Evolutionary conservation across 2,888 invertebrate genomes (phyloP), one percentile per base, ranked within the genome.

Genomic region (Zaprionus obscuricornis): DNA sequence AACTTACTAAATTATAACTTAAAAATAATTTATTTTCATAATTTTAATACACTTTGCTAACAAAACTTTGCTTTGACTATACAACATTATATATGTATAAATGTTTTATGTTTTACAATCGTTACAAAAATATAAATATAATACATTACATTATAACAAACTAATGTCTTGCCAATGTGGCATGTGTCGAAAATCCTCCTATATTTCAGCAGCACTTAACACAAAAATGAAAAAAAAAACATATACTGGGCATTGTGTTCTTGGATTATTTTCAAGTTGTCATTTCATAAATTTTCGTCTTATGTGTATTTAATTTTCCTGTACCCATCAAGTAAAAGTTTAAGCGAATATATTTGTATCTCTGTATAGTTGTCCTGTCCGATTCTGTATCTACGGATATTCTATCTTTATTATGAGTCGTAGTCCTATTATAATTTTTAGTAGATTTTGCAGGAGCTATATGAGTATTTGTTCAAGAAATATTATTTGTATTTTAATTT

Each of bases 221-320:
- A 10, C 27, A 2, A 47, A 24, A 47, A 26, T 18, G 17, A 13
- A 42, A 29, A 13, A 27, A 17, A 13, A 42, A 27, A 11, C 36
- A 43, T 10, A 29, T 18, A 1, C 17, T 14, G 24, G 46, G 24
- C 24, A 43, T 52, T 52, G 51, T 43, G 51, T 17, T 17, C 13
- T 14, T 52, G 34, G 8, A 37, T 17, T 13, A 31, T 29, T 46
- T 46, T 37, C 29, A 10, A 8, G 18, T 34, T 16, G 16, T 6
- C 34, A 33, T 50, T 27, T 56, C 50, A 50, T 39, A 24, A 40
- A 27, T 56, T 50, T 31, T n/a, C n/a, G n/a, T 50, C 40, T 26
- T 11, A 26, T 42, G 26, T 42, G 33, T 13, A 8, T 40, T 17
- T 42, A 34, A n/a, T n/a, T 34, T 27, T 27, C 34, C 42, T 42